A percentile compares a stretch with the other conserved stretches of the same genome.
These are phyloP conservation scores for Lasius fuliginosus DNA, from an alignment of 2,888 invertebrate species.

Conservation along the genomic window DNA sequence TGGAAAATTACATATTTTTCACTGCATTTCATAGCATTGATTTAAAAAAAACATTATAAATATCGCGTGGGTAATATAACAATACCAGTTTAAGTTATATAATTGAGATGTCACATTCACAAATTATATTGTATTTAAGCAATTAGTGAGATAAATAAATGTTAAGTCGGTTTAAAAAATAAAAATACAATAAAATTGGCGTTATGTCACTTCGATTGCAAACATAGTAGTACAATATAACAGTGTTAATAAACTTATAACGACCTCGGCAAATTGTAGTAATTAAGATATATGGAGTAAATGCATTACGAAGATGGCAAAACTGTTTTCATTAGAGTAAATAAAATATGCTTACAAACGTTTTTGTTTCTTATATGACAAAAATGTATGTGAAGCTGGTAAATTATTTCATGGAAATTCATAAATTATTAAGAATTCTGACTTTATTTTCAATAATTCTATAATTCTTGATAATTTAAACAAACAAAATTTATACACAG, in stretches of 20 bases:
- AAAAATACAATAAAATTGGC: constrained; percentile 41
- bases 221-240: constrained; percentile 48
- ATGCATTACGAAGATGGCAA: constrained; percentile 35
- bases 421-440: no score
- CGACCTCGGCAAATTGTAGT: constrained; percentile 74
- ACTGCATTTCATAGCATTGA: background rate
- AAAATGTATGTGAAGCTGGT: no score
- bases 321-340: constrained; percentile 31
- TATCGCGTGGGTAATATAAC: background rate
- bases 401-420: no score
- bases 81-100: background rate
- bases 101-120: constrained; percentile 13
- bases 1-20: background rate
- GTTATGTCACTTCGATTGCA: constrained; percentile 50
- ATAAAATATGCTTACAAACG: no score
- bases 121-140: constrained; percentile 46
- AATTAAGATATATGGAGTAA: constrained; percentile 72
- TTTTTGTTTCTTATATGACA: no score
- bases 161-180: constrained; percentile 46
- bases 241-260: constrained; percentile 76
- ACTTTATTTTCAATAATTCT: no score
- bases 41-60: background rate
- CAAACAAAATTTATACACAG: no score
- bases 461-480: no score
- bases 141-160: constrained; percentile 37